phyloP scores from a whole-genome alignment of 2,113 vertebrate genomes.

The Sinocyclocheilus anophthalmus region DNA sequence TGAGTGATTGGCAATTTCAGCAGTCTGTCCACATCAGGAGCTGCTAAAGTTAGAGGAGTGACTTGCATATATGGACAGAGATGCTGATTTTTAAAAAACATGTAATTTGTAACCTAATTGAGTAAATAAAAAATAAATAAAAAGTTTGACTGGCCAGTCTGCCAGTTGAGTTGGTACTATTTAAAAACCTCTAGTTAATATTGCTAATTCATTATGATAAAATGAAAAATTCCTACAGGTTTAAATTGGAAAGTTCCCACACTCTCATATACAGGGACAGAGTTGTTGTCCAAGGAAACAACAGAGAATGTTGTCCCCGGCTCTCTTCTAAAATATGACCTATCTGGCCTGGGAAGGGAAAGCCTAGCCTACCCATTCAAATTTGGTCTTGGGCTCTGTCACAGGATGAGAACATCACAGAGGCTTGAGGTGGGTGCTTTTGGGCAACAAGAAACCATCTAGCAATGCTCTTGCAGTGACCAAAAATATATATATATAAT shows the following conservation, averaged over 20 bases:
- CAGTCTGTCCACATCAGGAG: conserved; percentile 66
- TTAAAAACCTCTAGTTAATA: no score
- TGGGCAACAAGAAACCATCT: background rate
- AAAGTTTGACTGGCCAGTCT: no score
- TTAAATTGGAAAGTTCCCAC: background rate
- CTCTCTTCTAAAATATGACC: background rate
- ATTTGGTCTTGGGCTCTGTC: background rate
- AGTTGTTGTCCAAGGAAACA: background rate
- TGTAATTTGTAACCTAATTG: background rate
- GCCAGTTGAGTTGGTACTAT: no score
- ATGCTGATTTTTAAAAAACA: conserved; percentile 42
- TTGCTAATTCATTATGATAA: no score
- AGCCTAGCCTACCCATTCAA: no score
- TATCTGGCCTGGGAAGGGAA: background rate
- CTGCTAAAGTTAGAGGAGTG: conserved; percentile 41
- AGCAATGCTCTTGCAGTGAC: background rate
- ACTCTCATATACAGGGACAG: background rate
- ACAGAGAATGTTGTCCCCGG: background rate
- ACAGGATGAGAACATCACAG: background rate
- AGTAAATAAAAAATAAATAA: background rate
- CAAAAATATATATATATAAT: no score
- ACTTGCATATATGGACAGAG: conserved; percentile 70
- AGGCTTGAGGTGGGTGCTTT: background rate
- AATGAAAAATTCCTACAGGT: no score
- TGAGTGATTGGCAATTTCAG: conserved; percentile 73